Evolutionary conservation across 2,888 invertebrate species (phyloP), one percentile per base, ranked within the genome.

Genomic region (Ametastegia equiseti): DNA sequence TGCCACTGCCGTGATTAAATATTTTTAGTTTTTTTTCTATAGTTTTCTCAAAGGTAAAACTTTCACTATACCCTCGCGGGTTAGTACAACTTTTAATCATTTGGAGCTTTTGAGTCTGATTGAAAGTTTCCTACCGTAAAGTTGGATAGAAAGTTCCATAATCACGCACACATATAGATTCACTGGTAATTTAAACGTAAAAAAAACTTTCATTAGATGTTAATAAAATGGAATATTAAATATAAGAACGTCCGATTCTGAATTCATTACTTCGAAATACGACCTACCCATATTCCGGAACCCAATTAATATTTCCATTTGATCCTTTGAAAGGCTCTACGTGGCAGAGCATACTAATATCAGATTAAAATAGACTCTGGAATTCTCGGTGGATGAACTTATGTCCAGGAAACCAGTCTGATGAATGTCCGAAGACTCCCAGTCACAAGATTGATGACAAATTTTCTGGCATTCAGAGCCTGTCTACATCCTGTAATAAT

Each of bases 1-100:
- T 88, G 87, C 81, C 11, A 85, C 36, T 87, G 88, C 78, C 81
- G 86, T 67, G 63, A 63, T 15, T 63, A n/a, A 63, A n/a, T 30
- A 30, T 63, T 33, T 2, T 0, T 7, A 33, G n/a, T 63, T 63
- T 9, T 54, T 54, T 7, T 54, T n/a, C n/a, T n/a, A n/a, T n/a
- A n/a, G n/a, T n/a, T n/a, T n/a, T 15, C 7, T 9, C 54, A 23
- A 54, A 11, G 9, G 19, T 54, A 42, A 42, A 42, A 7, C 42
- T 9, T 9, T 11, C 6, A 54, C 9, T 54, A n/a, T n/a, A n/a
- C n/a, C n/a, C n/a, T n/a, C n/a, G n/a, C n/a, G n/a, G n/a, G n/a
- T n/a, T n/a, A n/a, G n/a, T n/a, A n/a, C n/a, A n/a, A n/a, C n/a
- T n/a, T n/a, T n/a, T n/a, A n/a, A n/a, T n/a, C n/a, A n/a, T n/a